phyloP scores from a whole-genome alignment of 2,797 vertebrate species.

The Halcyon badia region DNA sequence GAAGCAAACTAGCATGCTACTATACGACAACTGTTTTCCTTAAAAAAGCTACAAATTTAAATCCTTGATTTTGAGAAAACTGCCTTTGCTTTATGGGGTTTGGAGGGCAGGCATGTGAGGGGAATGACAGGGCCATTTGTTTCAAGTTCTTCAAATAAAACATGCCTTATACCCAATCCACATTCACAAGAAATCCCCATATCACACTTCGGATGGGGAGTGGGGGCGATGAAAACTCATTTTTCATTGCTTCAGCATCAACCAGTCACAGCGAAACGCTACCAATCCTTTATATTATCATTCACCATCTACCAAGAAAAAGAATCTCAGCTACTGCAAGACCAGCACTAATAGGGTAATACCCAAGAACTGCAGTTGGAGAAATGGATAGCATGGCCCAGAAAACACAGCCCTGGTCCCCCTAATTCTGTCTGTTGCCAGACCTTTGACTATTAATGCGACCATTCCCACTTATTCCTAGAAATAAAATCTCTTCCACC shows the following conservation, averaged over 20 bases:
- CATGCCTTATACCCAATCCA: not conserved
- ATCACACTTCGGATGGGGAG: not conserved
- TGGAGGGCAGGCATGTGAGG: accelerated
- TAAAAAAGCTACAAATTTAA: not conserved
- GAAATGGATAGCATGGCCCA: not conserved
- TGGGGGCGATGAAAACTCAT: not conserved
- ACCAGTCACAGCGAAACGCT: not conserved
- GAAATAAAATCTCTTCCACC: not conserved
- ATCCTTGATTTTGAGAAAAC: not conserved
- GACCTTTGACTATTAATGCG: not conserved
- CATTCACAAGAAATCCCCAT: not conserved
- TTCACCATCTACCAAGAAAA: not conserved
- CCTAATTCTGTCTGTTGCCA: not conserved
- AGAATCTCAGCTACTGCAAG: not conserved
- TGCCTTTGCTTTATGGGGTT: not conserved
- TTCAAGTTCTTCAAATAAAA: not conserved
- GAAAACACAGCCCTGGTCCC: not conserved
- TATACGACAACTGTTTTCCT: not conserved
- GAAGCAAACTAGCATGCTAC: not conserved
- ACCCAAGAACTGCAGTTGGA: not conserved
- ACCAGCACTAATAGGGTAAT: not conserved
- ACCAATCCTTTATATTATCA: not conserved
- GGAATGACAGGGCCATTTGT: accelerated
- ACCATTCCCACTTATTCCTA: not conserved
- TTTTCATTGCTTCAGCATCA: not conserved